These are phyloP conservation scores for Drosophila rubida DNA, from an alignment of 2,888 invertebrate genomes.

Conservation along the genomic window DNA sequence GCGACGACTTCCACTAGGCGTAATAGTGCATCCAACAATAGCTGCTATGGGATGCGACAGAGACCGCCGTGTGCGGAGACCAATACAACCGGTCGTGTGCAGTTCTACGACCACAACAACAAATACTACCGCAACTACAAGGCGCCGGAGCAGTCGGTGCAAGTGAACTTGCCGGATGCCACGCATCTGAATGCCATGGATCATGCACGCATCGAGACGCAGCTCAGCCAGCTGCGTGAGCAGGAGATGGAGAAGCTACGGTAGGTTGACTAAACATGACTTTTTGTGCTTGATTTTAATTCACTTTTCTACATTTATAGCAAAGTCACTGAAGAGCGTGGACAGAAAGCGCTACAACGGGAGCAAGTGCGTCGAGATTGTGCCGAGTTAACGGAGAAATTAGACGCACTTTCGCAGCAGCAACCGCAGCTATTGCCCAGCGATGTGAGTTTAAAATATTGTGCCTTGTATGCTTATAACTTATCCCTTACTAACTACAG, in stretches of 20 bases:
- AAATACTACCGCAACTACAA: conserved; percentile 84
- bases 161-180: conserved; percentile 68
- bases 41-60: conserved; percentile 24
- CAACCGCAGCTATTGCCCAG: conserved; percentile 70
- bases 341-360: conserved; percentile 86
- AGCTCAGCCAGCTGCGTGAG: conserved; percentile 62
- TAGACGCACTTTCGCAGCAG: conserved; percentile 85
- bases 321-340: conserved; percentile 82
- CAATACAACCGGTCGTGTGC: conserved; percentile 68
- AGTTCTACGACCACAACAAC: conserved; percentile 86
- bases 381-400: conserved; percentile 85
- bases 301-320: conserved; percentile 51
- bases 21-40: conserved; percentile 34
- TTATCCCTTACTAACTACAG: conserved; percentile 47
- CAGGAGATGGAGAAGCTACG: conserved; percentile 68
- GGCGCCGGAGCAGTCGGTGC: conserved; percentile 80
- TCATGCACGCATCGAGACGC: conserved; percentile 74
- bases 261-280: conserved; percentile 43
- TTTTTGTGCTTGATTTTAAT: background rate
- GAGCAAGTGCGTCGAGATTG: conserved; percentile 86
- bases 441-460: conserved; percentile 67
- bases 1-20: conserved; percentile 16
- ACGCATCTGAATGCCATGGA: conserved; percentile 77
- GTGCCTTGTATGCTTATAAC: background rate
- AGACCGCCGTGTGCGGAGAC: conserved; percentile 2